A percentile compares a stretch with the other conserved stretches of the same genome.
phyloP scores from a whole-genome alignment of 2,113 vertebrate species.

The Panthera tigris region DNA sequence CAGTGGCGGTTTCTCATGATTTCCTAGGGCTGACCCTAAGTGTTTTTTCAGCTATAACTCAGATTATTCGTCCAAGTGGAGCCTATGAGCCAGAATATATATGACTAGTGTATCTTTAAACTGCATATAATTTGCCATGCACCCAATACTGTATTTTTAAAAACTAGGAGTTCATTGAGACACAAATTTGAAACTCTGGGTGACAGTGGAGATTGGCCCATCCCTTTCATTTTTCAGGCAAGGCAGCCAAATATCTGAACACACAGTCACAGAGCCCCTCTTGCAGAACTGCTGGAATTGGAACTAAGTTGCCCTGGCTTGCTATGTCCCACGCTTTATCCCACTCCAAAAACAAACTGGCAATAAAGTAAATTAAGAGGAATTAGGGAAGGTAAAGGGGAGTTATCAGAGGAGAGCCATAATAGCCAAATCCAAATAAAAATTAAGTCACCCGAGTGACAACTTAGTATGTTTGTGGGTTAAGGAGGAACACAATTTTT shows the following conservation, averaged over 20 bases:
- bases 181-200: background rate
- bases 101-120: background rate
- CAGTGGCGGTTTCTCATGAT: background rate
- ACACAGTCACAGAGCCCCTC: background rate
- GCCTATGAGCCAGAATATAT: background rate
- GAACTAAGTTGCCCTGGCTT: background rate
- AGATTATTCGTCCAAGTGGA: background rate
- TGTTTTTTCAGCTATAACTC: background rate
- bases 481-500: slow-evolving; percentile 26
- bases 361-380: background rate
- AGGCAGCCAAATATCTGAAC: background rate
- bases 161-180: background rate
- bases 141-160: background rate
- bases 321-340: background rate
- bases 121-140: background rate
- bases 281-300: background rate
- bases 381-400: background rate
- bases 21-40: background rate
- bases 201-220: background rate
- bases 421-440: background rate
- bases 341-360: slow-evolving; percentile 1
- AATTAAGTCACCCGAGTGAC: background rate
- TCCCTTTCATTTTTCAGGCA: background rate
- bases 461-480: background rate
- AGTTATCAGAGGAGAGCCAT: background rate